Percentiles rank a stretch among this genome's conserved stretches.
Conservation (phyloP, 2,888 invertebrate genomes). For the Aspidapion aeneum region DNA sequence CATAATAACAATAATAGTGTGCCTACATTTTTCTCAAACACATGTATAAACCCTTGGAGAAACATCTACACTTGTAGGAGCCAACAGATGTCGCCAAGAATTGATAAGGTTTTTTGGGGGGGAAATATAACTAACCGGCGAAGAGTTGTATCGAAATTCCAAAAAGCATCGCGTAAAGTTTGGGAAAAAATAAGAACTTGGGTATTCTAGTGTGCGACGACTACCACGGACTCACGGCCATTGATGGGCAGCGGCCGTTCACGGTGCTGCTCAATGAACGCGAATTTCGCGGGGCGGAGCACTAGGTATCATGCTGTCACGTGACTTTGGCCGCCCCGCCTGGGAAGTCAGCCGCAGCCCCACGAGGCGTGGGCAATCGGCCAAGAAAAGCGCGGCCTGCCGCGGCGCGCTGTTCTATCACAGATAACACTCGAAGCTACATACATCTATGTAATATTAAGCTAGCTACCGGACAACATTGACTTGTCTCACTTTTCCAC, state of each 20-base stretch:
- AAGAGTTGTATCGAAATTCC: not conserved
- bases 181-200: not conserved
- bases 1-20: conserved; percentile 35
- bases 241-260: conserved; percentile 46
- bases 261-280: conserved; percentile 24
- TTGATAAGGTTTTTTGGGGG: too few relatives aligned
- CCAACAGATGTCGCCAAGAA: too few relatives aligned
- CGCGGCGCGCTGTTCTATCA: too few relatives aligned
- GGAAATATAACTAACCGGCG: too few relatives aligned
- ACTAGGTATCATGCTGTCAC: conserved; percentile 13
- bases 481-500: too few relatives aligned
- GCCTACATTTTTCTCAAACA: too few relatives aligned
- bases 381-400: not conserved
- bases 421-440: too few relatives aligned
- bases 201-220: conserved; percentile 50
- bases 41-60: too few relatives aligned
- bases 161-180: not conserved
- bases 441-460: too few relatives aligned
- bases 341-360: conserved; percentile 15
- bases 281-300: conserved; percentile 50
- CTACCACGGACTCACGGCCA: conserved; percentile 63
- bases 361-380: not conserved
- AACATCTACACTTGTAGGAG: too few relatives aligned
- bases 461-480: too few relatives aligned
- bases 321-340: conserved; percentile 21